These are phyloP conservation scores for Leptopilina boulardi DNA, from an alignment of 1,140 invertebrate species.

Conservation along the genomic window DNA sequence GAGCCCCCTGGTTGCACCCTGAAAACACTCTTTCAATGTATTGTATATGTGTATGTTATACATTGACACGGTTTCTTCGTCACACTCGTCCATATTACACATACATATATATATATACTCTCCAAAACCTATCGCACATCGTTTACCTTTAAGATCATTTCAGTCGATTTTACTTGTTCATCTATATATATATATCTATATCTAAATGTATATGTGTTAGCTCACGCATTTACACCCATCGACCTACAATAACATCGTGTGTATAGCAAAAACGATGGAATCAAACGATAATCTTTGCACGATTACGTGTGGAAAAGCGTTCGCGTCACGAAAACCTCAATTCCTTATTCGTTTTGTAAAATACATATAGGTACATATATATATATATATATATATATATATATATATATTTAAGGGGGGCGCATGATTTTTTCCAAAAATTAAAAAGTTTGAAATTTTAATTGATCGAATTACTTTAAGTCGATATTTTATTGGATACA, in stretches of 20 bases:
- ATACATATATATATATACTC: too few species aligned
- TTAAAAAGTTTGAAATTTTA: too few species aligned
- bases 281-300: conserved; percentile 15
- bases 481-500: too few species aligned
- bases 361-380: too few species aligned
- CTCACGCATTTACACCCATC: conserved; percentile 18
- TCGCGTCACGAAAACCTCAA: conserved; percentile 23
- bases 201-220: not conserved
- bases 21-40: too few species aligned
- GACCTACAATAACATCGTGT: conserved; percentile 15
- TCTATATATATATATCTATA: conserved; percentile 48
- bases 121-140: conserved; percentile 37
- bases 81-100: too few species aligned
- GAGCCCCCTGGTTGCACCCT: conserved; percentile 48
- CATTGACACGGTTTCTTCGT: conserved; percentile 1
- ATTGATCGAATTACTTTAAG: too few species aligned
- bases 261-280: not conserved
- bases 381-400: too few species aligned
- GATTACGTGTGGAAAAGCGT: conserved; percentile 4
- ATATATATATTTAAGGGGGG: too few species aligned
- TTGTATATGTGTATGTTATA: too few species aligned
- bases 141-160: conserved; percentile 2
- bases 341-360: not conserved
- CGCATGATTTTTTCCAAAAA: too few species aligned
- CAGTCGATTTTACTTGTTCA: conserved; percentile 57